Base-by-base conservation (phyloP, 2,113 vertebrate genomes). In the Sylvia atricapilla region DNA sequence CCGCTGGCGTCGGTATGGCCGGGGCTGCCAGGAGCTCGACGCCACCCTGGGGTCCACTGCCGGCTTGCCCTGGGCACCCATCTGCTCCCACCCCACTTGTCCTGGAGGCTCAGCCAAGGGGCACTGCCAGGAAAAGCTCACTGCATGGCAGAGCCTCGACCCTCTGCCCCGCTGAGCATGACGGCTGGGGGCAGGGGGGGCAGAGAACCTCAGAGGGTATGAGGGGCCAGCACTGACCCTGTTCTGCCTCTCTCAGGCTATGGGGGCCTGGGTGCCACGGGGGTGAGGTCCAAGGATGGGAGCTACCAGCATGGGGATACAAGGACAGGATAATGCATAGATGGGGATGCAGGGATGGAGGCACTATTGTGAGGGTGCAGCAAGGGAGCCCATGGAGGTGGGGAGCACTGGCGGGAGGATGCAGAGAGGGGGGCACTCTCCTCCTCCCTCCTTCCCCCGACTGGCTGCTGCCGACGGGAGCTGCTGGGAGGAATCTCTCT, bases 401-500 rank as follows among this genome's bases (percentile, higher is more conserved):
- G 74, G 55, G 59, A 73, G 43, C 62, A 39, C 56, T 23, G 37
- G 49, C 23, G 19, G 41, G 60, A 87, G 31, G 33, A 50, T 43
- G 35, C 49, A 53, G 64, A 35, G 33, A 78, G 55, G 37, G 80
- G 55, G n/a, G 11, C 62, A 50, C 6, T 13, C 8, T 6, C 30
- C 17, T 17, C 28, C 22, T 44, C 27, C 52, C 37, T 14, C 27
- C 62, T 47, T 47, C 27, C 50, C 43, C 31, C 24, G 35, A 15
- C 67, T 28, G 80, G 23, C 80, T 79, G 68, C 63, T 83, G 67
- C 84, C 9, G 13, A 33, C 19, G 13, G 90, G 87, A 81, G 89
- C 80, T 81, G 70, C 84, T 56, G 60, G 43, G 87, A 92, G 92
- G 87, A 82, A 85, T 90, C 76, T 93, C 69, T 80, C 78, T 13